Conservation (phyloP, 2,797 vertebrate genomes). For the Australoheros facetus region DNA sequence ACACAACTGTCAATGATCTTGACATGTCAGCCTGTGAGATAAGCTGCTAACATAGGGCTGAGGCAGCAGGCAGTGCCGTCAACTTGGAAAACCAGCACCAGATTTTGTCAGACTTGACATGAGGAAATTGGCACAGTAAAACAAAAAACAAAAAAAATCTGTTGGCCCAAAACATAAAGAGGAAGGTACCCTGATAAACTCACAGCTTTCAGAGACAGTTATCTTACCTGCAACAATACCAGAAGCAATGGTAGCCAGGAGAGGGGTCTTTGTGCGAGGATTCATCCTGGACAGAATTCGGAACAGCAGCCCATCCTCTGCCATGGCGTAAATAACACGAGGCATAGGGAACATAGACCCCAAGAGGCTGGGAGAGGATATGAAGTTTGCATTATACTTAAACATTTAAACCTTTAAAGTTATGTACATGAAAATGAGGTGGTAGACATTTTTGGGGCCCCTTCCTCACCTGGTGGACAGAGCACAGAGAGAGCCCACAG, state of each 20-base stretch:
- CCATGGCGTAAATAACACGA: slow-evolving; percentile 96
- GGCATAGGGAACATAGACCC: slow-evolving; percentile 99
- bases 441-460: too few species aligned
- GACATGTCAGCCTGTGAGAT: slow-evolving; percentile 6
- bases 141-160: background rate
- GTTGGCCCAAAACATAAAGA: background rate
- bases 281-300: slow-evolving; percentile 85
- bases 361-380: slow-evolving; percentile 82
- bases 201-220: background rate
- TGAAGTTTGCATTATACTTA: background rate
- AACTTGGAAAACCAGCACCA: background rate
- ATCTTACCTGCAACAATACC: slow-evolving; percentile 87
- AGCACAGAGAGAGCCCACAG: slow-evolving; percentile 92
- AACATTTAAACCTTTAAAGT: background rate
- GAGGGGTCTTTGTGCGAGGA: slow-evolving; percentile 87
- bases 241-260: slow-evolving; percentile 89
- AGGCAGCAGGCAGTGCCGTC: background rate
- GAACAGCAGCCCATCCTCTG: slow-evolving; percentile 94
- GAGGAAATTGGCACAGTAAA: background rate
- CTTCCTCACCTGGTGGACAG: slow-evolving; percentile 91
- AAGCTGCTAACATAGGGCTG: background rate
- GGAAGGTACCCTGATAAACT: background rate
- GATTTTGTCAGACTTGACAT: background rate
- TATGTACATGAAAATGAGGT: background rate
- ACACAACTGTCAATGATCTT: slow-evolving; percentile 7